A percentile compares a stretch with the other conserved stretches of the same genome.
Conservation (phyloP, 2,113 vertebrate species). For the Edolisoma coerulescens region DNA sequence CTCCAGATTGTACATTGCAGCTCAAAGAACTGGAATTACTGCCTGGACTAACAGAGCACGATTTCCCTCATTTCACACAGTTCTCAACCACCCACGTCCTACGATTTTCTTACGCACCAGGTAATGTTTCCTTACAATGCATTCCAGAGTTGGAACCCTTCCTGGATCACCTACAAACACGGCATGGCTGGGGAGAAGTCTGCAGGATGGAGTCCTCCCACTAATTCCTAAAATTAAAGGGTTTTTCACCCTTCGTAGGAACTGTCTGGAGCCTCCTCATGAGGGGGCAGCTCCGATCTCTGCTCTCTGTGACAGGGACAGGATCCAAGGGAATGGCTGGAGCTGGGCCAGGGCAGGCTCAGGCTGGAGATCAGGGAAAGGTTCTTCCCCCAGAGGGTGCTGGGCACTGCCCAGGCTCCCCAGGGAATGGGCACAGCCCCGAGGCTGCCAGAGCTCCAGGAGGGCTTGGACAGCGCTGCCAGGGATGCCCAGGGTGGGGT, state of each 20-base stretch:
- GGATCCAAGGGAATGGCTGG: fast-evolving
- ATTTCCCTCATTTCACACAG: not conserved
- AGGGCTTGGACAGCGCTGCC: not conserved
- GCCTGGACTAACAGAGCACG: not conserved
- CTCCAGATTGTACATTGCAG: not conserved
- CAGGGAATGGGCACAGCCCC: not conserved
- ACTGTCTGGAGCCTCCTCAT: not conserved
- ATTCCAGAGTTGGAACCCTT: not conserved
- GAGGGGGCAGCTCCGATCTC: not conserved
- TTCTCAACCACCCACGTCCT: not conserved
- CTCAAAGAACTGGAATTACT: not conserved
- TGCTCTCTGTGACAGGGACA: not conserved
- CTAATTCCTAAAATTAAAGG: not conserved
- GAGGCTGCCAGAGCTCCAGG: not conserved
- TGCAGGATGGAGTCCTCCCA: not conserved
- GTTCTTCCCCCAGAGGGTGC: not conserved
- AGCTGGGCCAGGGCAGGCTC: not conserved
- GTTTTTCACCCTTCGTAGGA: not conserved
- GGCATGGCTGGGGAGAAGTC: not conserved
- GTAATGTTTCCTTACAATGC: not conserved
- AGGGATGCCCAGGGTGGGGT: not conserved
- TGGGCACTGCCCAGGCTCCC: not conserved
- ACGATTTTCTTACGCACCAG: not conserved
- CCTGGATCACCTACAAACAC: not conserved
- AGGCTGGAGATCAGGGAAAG: not conserved